Base-by-base conservation (phyloP, 2,888 invertebrate genomes). In the Cerastis rubricosa region DNA sequence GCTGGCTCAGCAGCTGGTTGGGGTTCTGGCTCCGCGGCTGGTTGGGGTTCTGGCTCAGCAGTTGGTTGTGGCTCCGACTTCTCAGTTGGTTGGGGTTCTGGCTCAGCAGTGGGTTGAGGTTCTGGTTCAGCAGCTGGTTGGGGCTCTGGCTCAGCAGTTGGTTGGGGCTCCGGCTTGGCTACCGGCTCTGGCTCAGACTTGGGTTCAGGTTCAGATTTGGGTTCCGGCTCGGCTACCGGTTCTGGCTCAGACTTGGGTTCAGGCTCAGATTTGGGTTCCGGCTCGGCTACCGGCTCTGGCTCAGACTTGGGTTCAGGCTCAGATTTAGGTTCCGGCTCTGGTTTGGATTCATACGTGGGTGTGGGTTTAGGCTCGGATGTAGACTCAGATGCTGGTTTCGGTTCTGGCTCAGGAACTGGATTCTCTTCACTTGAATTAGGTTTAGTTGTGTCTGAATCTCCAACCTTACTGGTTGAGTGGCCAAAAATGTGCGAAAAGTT, bases 401-500 rank as follows among this genome's bases (percentile, higher is more conserved):
- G 79, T 75, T 90, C 83, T 19, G 83, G 72, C 14, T 71, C 43
- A 83, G 82, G 45, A 11, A 70, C 71, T 11, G 89, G 82, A 80
- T 87, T 83, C 5, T 92, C 88, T 79, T 90, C 81, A 65, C 75
- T 88, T 12, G 81, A 82, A 75, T 88, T 86, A 22, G 85, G 65
- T 70, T 84, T 83, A 6, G 85, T 67, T 29, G 81, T 81, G 76
- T 89, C 75, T 11, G 64, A 29, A 11, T 91, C 87, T 59, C 91
- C 85, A n/a, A 91, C 85, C 63, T 85, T 88, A 66, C 87, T 87
- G 35, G 71, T 86, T 1, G 89, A 71, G 72, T 91, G 88, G 19
- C 94, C 94, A 79, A 94, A 95, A 63, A 95, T 93, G 74, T 94
- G 94, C 6, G 95, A 94, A 83, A 92, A 93, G 75, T 92, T 93